Evolutionary conservation across 2,797 vertebrate species (phyloP), one percentile per base, ranked within the genome.

Genomic region (Sebastes itinus): DNA sequence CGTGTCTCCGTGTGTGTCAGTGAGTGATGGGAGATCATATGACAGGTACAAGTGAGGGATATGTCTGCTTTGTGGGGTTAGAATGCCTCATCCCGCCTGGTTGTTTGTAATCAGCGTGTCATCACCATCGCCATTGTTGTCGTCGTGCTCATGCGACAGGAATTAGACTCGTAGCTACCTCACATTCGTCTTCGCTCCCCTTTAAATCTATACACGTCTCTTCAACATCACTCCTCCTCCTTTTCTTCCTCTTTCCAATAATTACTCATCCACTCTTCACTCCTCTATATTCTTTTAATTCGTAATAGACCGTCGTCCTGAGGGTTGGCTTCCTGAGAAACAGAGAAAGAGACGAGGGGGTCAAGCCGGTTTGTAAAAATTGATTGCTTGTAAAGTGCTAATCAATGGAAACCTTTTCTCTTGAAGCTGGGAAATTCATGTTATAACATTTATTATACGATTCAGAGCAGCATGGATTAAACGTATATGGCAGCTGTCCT

Each of bases 31-130:
- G 92, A 94, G 95, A 96, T 97, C 96, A 97, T 95, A 95, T 97
- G 97, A 97, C 95, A 95, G 95, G 95, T 95, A 94, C 96, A 96
- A 86, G 96, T 96, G 97, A 97, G 96, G 97, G 97, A 97, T 97
- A 96, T 96, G 96, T 97, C 93, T 96, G 95, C 95, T 97, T 97
- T 96, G 95, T 66, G 76, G 70, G 85, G 79, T 90, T 96, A 96
- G 96, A 96, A 96, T 95, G 96, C 97, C 96, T 96, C 96, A 97
- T 95, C 96, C 95, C 92, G 92, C 95, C 94, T 93, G 92, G 94
- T 93, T 67, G 64, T 76, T 79, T 90, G 73, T 82, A 77, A 88
- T 88, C 88, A 89, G 80, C 11, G 28, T 28, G 49, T 22, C 70
- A 77, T 81, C 77, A 46, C 77, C 67, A 55, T 70, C 67, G 20